These are phyloP conservation scores for Drosophila virilis DNA, from an alignment of 1,140 invertebrate genomes.

Conservation along the genomic window DNA sequence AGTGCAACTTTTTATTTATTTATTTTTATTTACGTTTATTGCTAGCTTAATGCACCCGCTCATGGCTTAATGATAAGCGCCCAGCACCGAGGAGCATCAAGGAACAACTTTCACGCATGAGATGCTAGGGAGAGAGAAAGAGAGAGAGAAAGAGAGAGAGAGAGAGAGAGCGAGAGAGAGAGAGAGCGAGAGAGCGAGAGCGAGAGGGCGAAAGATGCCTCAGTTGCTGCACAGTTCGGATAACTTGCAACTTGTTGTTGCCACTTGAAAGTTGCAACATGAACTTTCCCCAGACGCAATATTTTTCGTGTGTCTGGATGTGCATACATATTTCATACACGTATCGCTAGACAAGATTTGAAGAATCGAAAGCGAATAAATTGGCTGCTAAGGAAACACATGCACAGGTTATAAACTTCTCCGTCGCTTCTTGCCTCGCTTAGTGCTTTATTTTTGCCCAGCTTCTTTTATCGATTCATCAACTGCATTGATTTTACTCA, in stretches of 20 bases:
- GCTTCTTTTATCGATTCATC: neutral
- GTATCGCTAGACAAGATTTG: conserved; percentile 23
- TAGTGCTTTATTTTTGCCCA: neutral
- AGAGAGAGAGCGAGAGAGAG: too few species aligned
- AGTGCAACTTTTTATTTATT: conserved; percentile 35
- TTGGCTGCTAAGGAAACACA: conserved; percentile 7
- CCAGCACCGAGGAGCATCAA: neutral
- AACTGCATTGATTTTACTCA: neutral
- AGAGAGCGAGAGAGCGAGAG: too few species aligned
- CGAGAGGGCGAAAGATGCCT: neutral
- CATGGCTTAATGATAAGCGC: conserved; percentile 37
- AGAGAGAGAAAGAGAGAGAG: too few species aligned
- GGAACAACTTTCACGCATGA: conserved; percentile 10
- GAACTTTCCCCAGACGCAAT: conserved; percentile 2
- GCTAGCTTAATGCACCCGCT: conserved; percentile 26
- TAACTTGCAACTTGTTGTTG: conserved; percentile 36
- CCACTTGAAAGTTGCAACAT: conserved; percentile 8
- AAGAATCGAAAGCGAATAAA: conserved; percentile 34
- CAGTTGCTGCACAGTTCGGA: conserved; percentile 13
- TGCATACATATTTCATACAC: conserved; percentile 2
- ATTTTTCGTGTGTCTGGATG: neutral
- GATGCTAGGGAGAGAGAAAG: neutral
- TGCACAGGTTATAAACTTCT: neutral
- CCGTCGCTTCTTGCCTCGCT: neutral
- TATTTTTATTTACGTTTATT: conserved; percentile 52